A percentile compares a stretch with the other conserved stretches of the same genome.
phyloP scores from a whole-genome alignment of 2,113 vertebrate genomes.

The Ptychochromis oligacanthus region DNA sequence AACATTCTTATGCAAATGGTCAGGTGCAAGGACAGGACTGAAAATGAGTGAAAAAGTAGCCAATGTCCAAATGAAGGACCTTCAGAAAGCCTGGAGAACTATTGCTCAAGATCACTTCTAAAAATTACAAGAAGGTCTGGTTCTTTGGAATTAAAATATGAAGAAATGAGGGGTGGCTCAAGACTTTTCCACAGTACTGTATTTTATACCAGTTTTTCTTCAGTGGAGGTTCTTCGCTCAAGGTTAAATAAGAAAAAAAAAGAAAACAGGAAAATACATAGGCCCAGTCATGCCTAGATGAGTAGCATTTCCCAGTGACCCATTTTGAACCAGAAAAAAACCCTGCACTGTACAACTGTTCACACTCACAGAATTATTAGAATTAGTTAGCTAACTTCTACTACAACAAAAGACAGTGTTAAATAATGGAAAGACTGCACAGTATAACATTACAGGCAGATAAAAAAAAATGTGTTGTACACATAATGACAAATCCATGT shows the following conservation, averaged over 20 bases:
- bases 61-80: too few species aligned
- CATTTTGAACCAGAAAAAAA: too few species aligned
- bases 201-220: neutral
- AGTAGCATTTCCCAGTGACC: too few species aligned
- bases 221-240: neutral
- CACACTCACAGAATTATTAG: neutral
- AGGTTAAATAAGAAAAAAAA: too few species aligned
- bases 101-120: too few species aligned
- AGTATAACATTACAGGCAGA: neutral
- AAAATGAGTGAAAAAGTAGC: too few species aligned
- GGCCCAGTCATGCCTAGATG: neutral
- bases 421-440: slow-evolving; percentile 21
- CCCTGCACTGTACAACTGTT: neutral
- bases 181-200: too few species aligned
- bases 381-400: neutral
- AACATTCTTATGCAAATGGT: too few species aligned
- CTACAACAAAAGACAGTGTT: neutral
- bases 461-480: neutral
- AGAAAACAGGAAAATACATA: too few species aligned
- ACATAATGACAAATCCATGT: neutral
- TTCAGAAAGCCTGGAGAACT: too few species aligned
- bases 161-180: neutral
- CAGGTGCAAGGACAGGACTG: too few species aligned
- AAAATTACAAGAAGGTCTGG: too few species aligned
- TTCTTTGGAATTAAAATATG: neutral